Conservation (phyloP, 2,113 vertebrate genomes). For the Neotoma lepida region DNA sequence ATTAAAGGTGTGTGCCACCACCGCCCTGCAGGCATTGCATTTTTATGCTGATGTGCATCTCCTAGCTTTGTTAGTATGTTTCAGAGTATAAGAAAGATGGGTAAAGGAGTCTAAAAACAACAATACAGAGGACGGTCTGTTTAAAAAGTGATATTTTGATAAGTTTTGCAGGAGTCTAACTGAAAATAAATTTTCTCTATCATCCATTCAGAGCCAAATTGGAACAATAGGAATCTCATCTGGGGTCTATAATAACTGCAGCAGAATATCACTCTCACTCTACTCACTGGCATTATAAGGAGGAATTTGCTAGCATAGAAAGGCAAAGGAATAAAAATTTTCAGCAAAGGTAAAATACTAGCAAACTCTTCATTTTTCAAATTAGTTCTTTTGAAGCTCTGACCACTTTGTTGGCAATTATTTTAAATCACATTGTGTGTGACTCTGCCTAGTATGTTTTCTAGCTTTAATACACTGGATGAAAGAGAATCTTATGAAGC, state of each 20-base stretch:
- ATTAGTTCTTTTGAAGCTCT: conserved; percentile 49
- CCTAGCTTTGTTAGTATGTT: conserved; percentile 13
- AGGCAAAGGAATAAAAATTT: background rate
- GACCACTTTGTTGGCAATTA: conserved; percentile 59
- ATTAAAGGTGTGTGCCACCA: no score
- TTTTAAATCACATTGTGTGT: conserved; percentile 46
- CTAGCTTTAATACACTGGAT: conserved; percentile 43
- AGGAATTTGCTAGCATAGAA: conserved; percentile 9
- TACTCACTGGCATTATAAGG: conserved; percentile 21
- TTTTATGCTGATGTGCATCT: background rate
- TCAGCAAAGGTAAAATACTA: conserved; percentile 47
- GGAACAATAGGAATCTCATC: conserved; percentile 53
- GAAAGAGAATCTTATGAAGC: conserved; percentile 17
- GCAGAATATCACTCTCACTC: background rate
- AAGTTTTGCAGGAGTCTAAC: conserved; percentile 44
- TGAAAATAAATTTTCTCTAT: conserved; percentile 56
- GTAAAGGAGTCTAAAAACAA: conserved; percentile 39
- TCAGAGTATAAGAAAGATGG: background rate
- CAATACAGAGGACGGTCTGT: background rate
- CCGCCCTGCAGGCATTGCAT: conserved; percentile 7
- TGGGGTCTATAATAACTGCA: background rate
- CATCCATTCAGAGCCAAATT: conserved; percentile 52
- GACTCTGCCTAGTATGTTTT: background rate
- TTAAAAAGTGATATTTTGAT: conserved; percentile 57
- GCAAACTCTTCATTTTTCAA: conserved; percentile 46